Evolutionary conservation across 2,113 vertebrate genomes (phyloP).

Genomic region (Lagopus leucura): DNA sequence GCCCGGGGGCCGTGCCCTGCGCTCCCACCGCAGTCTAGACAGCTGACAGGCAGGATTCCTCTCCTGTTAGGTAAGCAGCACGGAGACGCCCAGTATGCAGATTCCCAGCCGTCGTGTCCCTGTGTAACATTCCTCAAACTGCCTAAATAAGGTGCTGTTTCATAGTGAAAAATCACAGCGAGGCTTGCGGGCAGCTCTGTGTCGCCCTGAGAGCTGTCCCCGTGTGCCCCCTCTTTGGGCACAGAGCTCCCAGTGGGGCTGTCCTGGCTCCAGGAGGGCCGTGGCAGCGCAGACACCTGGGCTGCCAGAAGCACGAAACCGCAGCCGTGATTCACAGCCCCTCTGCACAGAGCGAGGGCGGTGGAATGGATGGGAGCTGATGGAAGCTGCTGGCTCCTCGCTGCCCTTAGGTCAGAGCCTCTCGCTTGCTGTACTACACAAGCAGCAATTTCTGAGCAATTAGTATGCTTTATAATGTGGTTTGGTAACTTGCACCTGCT

Average conservation of each 20-base stretch:
- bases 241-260: too few species aligned
- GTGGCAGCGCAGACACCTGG: not conserved
- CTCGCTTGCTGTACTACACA: not conserved
- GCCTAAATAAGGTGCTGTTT: slow-evolving; percentile 52
- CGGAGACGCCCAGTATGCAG: slow-evolving; percentile 9
- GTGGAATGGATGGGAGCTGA: too few species aligned
- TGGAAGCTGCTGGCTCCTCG: not conserved
- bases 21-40: slow-evolving; percentile 73
- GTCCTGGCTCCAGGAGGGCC: too few species aligned
- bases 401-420: not conserved
- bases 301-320: not conserved
- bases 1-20: not conserved
- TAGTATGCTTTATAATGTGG: not conserved
- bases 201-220: not conserved
- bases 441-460: not conserved
- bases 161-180: not conserved
- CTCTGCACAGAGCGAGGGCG: not conserved
- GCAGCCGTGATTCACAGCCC: not conserved
- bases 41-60: slow-evolving; percentile 65
- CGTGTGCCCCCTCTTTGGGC: too few species aligned
- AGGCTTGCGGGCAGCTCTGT: not conserved
- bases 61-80: slow-evolving; percentile 62
- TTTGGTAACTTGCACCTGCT: not conserved
- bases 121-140: not conserved
- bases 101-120: slow-evolving; percentile 37